Evolutionary conservation across 1,140 invertebrate species (phyloP).

Genomic region (Zaprionus inermis): DNA sequence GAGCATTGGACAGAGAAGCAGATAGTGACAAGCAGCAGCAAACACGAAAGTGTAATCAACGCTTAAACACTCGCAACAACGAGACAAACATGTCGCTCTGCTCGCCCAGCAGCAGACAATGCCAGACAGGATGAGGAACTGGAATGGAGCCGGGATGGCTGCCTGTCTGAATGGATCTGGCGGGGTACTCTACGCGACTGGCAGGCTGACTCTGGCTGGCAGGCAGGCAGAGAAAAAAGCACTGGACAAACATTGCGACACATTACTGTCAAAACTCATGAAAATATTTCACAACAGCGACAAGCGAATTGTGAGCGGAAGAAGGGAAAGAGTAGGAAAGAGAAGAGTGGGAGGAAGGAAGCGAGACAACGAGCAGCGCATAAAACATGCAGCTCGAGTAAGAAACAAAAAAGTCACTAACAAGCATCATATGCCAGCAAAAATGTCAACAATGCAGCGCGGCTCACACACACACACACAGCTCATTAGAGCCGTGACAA

Average conservation of each 20-base stretch:
- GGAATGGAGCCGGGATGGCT: constrained; percentile 3
- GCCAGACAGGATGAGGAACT: constrained; percentile 22
- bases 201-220: constrained; percentile 16
- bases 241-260: constrained; percentile 80
- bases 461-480: constrained; percentile 47
- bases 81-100: constrained; percentile 61
- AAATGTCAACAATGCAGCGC: constrained; percentile 75
- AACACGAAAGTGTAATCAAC: constrained; percentile 82
- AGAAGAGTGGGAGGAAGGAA: background rate
- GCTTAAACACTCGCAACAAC: constrained; percentile 78
- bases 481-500: constrained; percentile 73
- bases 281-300: constrained; percentile 77
- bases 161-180: constrained; percentile 14
- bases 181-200: constrained; percentile 7
- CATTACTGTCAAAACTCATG: constrained; percentile 83
- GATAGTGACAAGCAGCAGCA: constrained; percentile 70
- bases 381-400: constrained; percentile 53
- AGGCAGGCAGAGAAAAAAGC: constrained; percentile 50
- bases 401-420: constrained; percentile 74
- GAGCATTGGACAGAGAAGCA: constrained; percentile 36
- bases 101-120: constrained; percentile 43
- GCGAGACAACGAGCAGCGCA: constrained; percentile 28
- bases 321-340: background rate
- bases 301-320: constrained; percentile 28
- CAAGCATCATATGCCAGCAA: constrained; percentile 80